Percentiles rank a stretch among this genome's conserved stretches.
Evolutionary conservation across 2,113 vertebrate species (phyloP).

Genomic region (Solea solea): DNA sequence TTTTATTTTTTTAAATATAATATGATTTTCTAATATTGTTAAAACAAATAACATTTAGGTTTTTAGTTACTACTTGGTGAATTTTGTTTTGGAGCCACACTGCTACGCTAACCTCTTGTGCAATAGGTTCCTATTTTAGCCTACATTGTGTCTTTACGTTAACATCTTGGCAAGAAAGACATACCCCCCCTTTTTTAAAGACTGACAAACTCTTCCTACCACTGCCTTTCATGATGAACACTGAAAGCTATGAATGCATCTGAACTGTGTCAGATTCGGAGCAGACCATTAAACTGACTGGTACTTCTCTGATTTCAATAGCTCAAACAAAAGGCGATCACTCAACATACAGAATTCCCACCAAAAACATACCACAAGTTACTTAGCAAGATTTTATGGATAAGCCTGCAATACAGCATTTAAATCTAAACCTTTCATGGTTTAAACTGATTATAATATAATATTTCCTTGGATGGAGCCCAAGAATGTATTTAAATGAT

Average conservation of each 20-base stretch:
- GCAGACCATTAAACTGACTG: conserved; percentile 50
- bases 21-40: too few relatives aligned
- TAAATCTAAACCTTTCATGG: conserved; percentile 49
- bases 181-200: too few relatives aligned
- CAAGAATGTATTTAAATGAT: conserved; percentile 40
- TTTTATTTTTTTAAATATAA: too few relatives aligned
- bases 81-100: background rate
- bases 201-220: conserved; percentile 11
- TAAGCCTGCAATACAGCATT: conserved; percentile 46
- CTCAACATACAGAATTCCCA: conserved; percentile 34
- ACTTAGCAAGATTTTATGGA: conserved; percentile 57
- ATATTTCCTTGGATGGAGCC: conserved; percentile 46
- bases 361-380: conserved; percentile 55
- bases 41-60: too few relatives aligned
- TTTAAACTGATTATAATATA: conserved; percentile 54
- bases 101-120: background rate
- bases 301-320: conserved; percentile 51
- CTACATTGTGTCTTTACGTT: background rate
- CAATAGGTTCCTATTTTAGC: background rate
- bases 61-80: too few relatives aligned
- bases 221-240: conserved; percentile 18
- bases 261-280: conserved; percentile 44
- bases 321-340: conserved; percentile 56
- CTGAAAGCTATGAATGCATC: conserved; percentile 39
- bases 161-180: background rate